Conservation (phyloP, 2,888 invertebrate genomes). For the Caenorhabditis angaria region DNA sequence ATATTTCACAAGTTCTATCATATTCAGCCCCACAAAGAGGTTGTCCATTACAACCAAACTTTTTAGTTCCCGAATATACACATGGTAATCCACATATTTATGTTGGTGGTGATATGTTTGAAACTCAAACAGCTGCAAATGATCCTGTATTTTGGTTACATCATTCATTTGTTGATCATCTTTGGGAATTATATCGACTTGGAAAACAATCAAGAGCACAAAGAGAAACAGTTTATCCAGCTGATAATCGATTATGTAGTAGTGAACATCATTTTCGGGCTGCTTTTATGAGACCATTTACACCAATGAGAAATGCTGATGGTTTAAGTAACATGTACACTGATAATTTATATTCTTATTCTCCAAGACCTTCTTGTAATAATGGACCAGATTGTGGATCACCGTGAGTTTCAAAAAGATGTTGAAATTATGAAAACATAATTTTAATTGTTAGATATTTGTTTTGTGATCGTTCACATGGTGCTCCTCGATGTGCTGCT, state of each 20-base stretch:
- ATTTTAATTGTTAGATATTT: slow-evolving; percentile 35
- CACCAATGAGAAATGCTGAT: slow-evolving; percentile 63
- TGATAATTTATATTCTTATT: slow-evolving; percentile 64
- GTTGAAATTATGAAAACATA: no score
- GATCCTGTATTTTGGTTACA: slow-evolving; percentile 73
- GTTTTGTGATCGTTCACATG: slow-evolving; percentile 65
- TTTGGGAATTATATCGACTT: slow-evolving; percentile 72
- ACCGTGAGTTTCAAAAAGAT: slow-evolving; percentile 35
- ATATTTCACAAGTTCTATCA: slow-evolving; percentile 57
- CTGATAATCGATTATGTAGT: slow-evolving; percentile 52
- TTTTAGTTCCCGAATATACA: slow-evolving; percentile 62
- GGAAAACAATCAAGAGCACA: slow-evolving; percentile 49
- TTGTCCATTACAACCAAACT: slow-evolving; percentile 51
- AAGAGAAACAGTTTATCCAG: slow-evolving; percentile 58
- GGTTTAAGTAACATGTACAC: slow-evolving; percentile 66
- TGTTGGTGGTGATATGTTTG: slow-evolving; percentile 72
- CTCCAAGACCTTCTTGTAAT: slow-evolving; percentile 60
- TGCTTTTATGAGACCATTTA: slow-evolving; percentile 60
- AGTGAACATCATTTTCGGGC: slow-evolving; percentile 55
- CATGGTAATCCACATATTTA: slow-evolving; percentile 70
- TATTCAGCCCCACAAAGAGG: slow-evolving; percentile 60
- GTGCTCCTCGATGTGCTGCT: slow-evolving; percentile 60
- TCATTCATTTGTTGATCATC: slow-evolving; percentile 72
- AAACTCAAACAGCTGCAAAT: slow-evolving; percentile 70
- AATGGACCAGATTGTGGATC: slow-evolving; percentile 53